phyloP scores from a whole-genome alignment of 2,888 invertebrate species.

The Tricholauxania praeusta region DNA sequence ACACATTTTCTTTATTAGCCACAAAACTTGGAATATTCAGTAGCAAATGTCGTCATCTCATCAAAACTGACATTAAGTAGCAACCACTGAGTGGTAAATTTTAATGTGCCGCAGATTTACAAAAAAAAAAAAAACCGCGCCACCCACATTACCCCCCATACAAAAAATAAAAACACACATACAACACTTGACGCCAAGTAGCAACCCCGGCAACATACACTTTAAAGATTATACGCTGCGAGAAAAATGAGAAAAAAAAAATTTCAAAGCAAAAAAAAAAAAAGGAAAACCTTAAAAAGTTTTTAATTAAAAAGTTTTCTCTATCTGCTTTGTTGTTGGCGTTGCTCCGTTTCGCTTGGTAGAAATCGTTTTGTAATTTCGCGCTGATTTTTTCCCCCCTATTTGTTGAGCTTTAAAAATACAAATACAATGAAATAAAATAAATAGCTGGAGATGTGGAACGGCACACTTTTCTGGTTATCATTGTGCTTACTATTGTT shows the following conservation, averaged over 20 bases:
- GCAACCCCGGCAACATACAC: neutral
- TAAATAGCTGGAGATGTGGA: neutral
- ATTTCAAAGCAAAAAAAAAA: neutral
- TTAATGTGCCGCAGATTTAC: constrained; percentile 6
- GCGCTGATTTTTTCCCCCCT: constrained; percentile 28
- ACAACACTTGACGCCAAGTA: neutral
- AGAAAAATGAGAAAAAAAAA: neutral
- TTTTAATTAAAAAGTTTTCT: constrained; percentile 47
- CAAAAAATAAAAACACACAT: neutral
- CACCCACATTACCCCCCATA: neutral
- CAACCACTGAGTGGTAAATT: constrained; percentile 20
- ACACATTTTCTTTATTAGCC: constrained; percentile 42
- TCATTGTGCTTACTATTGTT: too few relatives aligned
- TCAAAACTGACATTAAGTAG: constrained; percentile 35
- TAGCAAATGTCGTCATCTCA: constrained; percentile 3
- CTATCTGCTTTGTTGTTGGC: constrained; percentile 21
- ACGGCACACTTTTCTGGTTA: too few relatives aligned
- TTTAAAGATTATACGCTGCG: constrained; percentile 26
- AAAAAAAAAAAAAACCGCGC: neutral
- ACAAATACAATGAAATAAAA: constrained; percentile 1
- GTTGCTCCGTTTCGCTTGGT: constrained; percentile 16
- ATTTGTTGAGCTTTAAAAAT: neutral
- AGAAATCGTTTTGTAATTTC: constrained; percentile 39
- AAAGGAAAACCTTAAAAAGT: constrained; percentile 39
- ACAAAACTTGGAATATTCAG: constrained; percentile 5